Conservation (phyloP, 2,113 vertebrate genomes). For the Alethe castanea region DNA sequence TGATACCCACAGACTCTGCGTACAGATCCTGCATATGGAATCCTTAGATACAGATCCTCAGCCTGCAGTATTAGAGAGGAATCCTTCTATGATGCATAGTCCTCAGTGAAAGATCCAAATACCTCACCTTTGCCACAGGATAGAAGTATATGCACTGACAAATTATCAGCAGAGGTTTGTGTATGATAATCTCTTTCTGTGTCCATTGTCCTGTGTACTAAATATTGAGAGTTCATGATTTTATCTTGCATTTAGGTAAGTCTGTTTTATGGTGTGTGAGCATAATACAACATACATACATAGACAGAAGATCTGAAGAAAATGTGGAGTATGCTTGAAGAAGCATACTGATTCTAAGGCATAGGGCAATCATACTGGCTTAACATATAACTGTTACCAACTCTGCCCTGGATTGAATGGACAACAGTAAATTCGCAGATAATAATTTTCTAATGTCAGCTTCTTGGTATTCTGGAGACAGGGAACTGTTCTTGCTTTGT, state of each 20-base stretch:
- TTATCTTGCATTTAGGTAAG: not conserved
- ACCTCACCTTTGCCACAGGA: not conserved
- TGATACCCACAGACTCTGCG: not conserved
- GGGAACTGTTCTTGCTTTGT: not conserved
- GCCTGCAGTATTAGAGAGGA: not conserved
- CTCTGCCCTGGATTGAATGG: not conserved
- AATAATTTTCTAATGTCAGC: not conserved
- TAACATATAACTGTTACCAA: not conserved
- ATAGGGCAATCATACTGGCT: not conserved
- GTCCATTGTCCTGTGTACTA: not conserved
- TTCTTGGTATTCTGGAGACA: not conserved
- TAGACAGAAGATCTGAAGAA: not conserved
- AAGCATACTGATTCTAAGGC: not conserved
- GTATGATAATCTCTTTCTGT: not conserved
- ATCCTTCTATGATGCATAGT: not conserved
- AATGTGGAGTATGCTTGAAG: not conserved
- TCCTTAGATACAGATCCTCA: not conserved
- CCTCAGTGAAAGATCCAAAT: not conserved
- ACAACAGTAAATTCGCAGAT: not conserved
- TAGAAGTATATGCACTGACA: not conserved
- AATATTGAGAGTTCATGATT: not conserved
- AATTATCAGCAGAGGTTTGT: not conserved
- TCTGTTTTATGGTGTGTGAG: not conserved
- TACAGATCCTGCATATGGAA: accelerated
- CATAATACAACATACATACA: not conserved